Evolutionary conservation across 1,140 invertebrate genomes (phyloP).

Genomic region (Heliconius hermathena): DNA sequence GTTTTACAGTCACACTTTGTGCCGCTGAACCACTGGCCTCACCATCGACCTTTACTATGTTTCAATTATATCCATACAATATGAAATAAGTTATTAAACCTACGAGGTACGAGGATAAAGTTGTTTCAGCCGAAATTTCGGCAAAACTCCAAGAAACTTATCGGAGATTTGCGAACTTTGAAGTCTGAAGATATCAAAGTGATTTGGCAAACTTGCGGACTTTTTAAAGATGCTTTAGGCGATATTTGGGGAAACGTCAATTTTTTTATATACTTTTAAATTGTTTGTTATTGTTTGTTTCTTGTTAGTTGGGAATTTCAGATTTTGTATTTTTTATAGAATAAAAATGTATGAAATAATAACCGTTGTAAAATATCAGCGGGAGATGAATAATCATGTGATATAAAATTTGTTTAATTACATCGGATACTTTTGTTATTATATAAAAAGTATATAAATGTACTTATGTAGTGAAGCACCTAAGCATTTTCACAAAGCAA

Average conservation of each 20-base stretch:
- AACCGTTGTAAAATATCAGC: neutral
- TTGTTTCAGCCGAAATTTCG: constrained; percentile 61
- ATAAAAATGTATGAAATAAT: neutral
- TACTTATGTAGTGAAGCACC: no score
- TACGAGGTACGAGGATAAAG: constrained; percentile 58
- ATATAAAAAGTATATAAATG: no score
- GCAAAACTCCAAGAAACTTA: constrained; percentile 67
- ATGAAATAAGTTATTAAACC: constrained; percentile 53
- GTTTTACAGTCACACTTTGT: no score
- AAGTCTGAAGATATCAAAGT: constrained; percentile 65
- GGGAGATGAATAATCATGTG: neutral
- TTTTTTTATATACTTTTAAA: neutral
- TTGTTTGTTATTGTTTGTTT: neutral
- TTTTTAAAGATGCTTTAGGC: constrained; percentile 50
- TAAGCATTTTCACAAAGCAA: no score
- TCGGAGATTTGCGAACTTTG: constrained; percentile 57
- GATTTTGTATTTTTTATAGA: neutral
- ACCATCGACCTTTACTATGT: no score
- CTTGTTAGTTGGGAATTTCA: neutral
- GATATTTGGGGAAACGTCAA: constrained; percentile 17
- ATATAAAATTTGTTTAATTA: neutral
- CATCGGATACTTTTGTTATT: no score
- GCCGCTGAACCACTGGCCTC: no score
- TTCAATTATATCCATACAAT: constrained; percentile 30
- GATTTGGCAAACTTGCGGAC: constrained; percentile 70